phyloP scores from a whole-genome alignment of 1,140 invertebrate genomes.

The Dendrolimus kikuchii region DNA sequence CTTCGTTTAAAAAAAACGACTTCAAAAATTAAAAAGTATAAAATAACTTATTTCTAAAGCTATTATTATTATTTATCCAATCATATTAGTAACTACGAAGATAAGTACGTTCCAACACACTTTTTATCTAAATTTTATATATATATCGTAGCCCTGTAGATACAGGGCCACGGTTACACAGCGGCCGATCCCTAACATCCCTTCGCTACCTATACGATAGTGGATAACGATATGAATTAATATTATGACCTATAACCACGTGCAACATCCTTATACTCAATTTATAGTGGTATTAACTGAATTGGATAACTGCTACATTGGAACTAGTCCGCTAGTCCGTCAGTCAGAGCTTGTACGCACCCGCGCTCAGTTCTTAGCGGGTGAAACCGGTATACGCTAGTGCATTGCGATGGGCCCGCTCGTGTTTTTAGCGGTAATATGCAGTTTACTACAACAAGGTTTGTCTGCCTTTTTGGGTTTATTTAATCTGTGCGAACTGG shows the following conservation, averaged over 20 bases:
- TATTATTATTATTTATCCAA: too few species aligned
- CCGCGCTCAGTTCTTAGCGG: conserved; percentile 31
- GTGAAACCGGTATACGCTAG: conserved; percentile 28
- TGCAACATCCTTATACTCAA: conserved; percentile 23
- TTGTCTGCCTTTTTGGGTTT: conserved; percentile 22
- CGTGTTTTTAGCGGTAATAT: conserved; percentile 49
- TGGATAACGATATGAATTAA: conserved; percentile 1
- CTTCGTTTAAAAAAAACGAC: too few species aligned
- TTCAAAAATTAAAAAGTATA: too few species aligned
- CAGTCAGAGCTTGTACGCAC: conserved; percentile 24
- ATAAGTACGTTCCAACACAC: too few species aligned
- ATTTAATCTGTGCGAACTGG: too few species aligned
- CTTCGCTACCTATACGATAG: background rate
- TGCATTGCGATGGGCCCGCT: conserved; percentile 30
- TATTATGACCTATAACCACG: conserved; percentile 1
- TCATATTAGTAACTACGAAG: too few species aligned
- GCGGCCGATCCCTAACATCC: too few species aligned
- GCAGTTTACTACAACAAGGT: conserved; percentile 60
- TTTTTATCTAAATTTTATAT: too few species aligned
- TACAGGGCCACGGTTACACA: too few species aligned
- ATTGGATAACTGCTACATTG: conserved; percentile 46
- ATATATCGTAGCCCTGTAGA: too few species aligned
- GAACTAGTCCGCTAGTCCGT: conserved; percentile 22
- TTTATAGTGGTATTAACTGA: conserved; percentile 37
- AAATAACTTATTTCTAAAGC: too few species aligned